Base-by-base conservation (phyloP, 2,797 vertebrate species). In the Pangasius sanitwongsei region DNA sequence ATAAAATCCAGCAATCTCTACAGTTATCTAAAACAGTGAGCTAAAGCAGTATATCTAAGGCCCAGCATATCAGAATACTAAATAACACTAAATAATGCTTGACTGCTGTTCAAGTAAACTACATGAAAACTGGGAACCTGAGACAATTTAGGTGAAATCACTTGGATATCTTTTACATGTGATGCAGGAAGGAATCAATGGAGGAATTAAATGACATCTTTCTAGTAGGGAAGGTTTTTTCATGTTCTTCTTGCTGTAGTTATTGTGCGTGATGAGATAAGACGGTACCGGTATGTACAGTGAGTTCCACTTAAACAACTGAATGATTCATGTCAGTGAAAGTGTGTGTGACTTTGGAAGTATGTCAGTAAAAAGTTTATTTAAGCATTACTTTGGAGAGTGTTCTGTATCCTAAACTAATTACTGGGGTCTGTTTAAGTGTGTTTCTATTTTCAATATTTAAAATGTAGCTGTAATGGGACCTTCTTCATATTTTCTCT, bases 271-370 rank as follows among this genome's bases (percentile, higher is more conserved):
- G 48, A 83, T 50, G 55, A 50, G 67, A 34, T 61, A 53, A 78
- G 48, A 37, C 34, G 12, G 20, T 25, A 41, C 37, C 63, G 81
- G 55, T 75, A 23, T 61, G 41, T 67, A 50, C n/a, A 55, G 16
- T 25, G 61, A 59, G 87, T 57, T 85, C 25, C 44, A 88, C 28
- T 85, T 81, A 72, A 77, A 16, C 28, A 53, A 25, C 50, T 80
- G 44, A 70, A 86, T 55, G 37, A 86, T 70, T 72, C n/a, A 80
- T 59, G 31, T 69, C 7, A 55, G 16, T 8, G 6, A 55, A 77
- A 53, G 50, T 34, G n/a, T 80, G n/a, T 55, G 50, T 55, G 50
- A 53, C 75, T 77, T n/a, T 28, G 5, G 31, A 57, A 12, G 18
- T 57, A 34, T 28, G 63, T 77, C 61, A 88, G 41, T 65, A 72